Percentiles rank a stretch among this genome's conserved stretches.
Evolutionary conservation across 2,113 vertebrate genomes (phyloP).

Genomic region (Pseudolaguvia tuberculata): DNA sequence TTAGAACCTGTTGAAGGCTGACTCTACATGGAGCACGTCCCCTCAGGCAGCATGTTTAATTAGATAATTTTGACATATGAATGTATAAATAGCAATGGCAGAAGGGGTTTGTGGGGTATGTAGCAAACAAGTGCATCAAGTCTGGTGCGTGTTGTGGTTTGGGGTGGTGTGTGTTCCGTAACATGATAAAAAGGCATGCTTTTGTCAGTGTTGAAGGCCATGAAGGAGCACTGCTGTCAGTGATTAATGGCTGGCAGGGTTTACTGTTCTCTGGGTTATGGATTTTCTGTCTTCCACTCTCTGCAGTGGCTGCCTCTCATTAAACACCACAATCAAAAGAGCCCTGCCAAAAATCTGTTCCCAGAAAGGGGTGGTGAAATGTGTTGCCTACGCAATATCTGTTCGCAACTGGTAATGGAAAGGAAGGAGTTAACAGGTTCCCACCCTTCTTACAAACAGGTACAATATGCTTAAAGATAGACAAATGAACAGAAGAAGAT

Average conservation of each 20-base stretch:
- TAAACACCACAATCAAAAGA: slow-evolving; percentile 54
- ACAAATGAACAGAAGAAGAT: slow-evolving; percentile 14
- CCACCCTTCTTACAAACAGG: slow-evolving; percentile 11
- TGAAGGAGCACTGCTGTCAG: slow-evolving; percentile 48
- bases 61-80: slow-evolving; percentile 9
- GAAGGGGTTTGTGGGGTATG: slow-evolving; percentile 31
- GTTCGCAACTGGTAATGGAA: not conserved
- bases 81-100: slow-evolving; percentile 3
- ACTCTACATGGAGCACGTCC: slow-evolving; percentile 20
- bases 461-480: slow-evolving; percentile 12
- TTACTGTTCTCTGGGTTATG: slow-evolving; percentile 55
- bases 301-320: slow-evolving; percentile 54
- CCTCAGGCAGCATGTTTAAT: slow-evolving; percentile 34
- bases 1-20: slow-evolving; percentile 34
- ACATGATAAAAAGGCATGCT: slow-evolving; percentile 47
- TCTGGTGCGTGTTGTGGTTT: slow-evolving; percentile 22
- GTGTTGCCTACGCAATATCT: not conserved
- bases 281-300: slow-evolving; percentile 54
- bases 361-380: slow-evolving; percentile 17
- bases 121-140: slow-evolving; percentile 32
- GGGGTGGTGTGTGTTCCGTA: slow-evolving; percentile 32
- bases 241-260: slow-evolving; percentile 56
- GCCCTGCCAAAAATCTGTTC: slow-evolving; percentile 40
- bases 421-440: slow-evolving; percentile 45
- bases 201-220: slow-evolving; percentile 51